Percentiles rank a stretch among this genome's conserved stretches.
These are phyloP conservation scores for Athripsodes cinereus DNA, from an alignment of 2,888 invertebrate genomes.

Conservation along the genomic window DNA sequence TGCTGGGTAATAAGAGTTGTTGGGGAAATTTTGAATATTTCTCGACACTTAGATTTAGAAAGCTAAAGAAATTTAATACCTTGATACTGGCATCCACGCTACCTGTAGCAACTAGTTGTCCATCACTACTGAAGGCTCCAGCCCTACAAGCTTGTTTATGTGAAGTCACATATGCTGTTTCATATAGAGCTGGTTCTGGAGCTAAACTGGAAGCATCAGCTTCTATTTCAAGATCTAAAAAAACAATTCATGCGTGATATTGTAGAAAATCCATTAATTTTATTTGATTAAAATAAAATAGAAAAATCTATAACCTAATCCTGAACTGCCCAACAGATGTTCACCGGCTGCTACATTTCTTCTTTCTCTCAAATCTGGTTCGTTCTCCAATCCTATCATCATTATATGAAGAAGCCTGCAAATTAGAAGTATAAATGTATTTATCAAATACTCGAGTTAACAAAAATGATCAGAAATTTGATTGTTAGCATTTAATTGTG, in stretches of 20 bases:
- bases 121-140: conserved; percentile 93
- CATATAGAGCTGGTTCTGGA: conserved; percentile 95
- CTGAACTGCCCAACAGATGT: conserved; percentile 55
- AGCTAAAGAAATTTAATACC: conserved; percentile 39
- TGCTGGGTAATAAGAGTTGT: no score
- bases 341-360: conserved; percentile 50
- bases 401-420: conserved; percentile 72
- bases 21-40: background rate
- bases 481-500: no score
- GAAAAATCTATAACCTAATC: conserved; percentile 53
- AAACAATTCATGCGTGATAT: background rate
- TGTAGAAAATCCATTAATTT: no score
- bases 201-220: conserved; percentile 90
- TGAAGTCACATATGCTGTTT: conserved; percentile 97
- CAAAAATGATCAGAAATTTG: no score
- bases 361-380: conserved; percentile 66
- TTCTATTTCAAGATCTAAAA: conserved; percentile 88
- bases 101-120: conserved; percentile 94
- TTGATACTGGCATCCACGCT: conserved; percentile 98
- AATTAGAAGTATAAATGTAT: conserved; percentile 25
- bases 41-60: background rate
- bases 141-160: conserved; percentile 95
- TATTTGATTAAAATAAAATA: background rate
- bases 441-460: background rate
- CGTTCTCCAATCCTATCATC: conserved; percentile 77